phyloP scores from a whole-genome alignment of 2,888 invertebrate genomes.

The Sinohyriopsis cumingii region DNA sequence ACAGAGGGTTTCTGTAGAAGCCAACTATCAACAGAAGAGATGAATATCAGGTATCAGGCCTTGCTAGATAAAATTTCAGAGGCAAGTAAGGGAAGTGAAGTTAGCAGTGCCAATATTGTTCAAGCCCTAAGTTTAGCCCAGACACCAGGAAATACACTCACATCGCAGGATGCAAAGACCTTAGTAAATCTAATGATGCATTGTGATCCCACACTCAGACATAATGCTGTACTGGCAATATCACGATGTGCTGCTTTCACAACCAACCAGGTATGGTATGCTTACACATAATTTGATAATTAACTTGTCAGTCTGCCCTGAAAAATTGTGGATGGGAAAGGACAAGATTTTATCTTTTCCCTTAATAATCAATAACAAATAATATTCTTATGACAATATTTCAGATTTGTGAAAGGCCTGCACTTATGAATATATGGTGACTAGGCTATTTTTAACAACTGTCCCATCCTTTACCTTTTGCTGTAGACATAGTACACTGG shows the following conservation, averaged over 20 bases:
- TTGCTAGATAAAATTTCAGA: slow-evolving; percentile 25
- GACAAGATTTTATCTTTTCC: no score
- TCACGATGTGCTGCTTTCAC: slow-evolving; percentile 75
- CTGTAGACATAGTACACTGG: no score
- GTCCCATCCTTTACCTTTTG: no score
- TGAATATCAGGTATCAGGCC: slow-evolving; percentile 31
- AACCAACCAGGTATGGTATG: slow-evolving; percentile 72
- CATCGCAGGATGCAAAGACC: slow-evolving; percentile 42
- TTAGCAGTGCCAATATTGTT: slow-evolving; percentile 41
- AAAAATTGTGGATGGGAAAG: no score
- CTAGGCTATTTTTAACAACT: no score
- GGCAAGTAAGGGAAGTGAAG: slow-evolving; percentile 18
- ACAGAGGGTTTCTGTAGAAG: slow-evolving; percentile 7
- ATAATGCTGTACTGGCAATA: slow-evolving; percentile 74
- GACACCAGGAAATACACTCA: slow-evolving; percentile 42
- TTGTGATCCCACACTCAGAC: slow-evolving; percentile 73
- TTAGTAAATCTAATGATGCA: slow-evolving; percentile 71
- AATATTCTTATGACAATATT: no score
- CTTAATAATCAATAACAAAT: no score
- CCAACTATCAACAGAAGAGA: slow-evolving; percentile 16
- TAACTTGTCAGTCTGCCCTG: no score
- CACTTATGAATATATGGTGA: no score
- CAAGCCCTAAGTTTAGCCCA: slow-evolving; percentile 49
- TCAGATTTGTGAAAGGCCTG: no score
- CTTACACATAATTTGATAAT: no score